These are phyloP conservation scores for Diploscapter pachys DNA, from an alignment of 1,140 invertebrate species.

Conservation along the genomic window DNA sequence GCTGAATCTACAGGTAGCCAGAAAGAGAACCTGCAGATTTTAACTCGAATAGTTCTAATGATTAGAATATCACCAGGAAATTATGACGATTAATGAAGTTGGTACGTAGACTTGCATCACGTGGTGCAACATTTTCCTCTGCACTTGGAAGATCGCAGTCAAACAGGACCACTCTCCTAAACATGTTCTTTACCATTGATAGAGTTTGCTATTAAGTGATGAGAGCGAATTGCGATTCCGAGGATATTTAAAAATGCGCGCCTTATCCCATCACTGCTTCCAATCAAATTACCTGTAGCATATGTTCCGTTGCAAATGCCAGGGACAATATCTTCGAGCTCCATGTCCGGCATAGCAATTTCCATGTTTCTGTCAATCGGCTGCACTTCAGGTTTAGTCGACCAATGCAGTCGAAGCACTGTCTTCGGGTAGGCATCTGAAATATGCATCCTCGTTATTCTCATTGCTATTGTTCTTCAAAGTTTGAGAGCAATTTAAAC, in stretches of 20 bases:
- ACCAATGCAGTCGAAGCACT: constrained; percentile 50
- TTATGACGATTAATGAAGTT: constrained; percentile 55
- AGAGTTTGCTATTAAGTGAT: neutral
- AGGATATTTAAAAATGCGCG: neutral
- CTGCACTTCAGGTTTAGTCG: constrained; percentile 44
- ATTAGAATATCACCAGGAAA: constrained; percentile 50
- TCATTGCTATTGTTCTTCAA: no score
- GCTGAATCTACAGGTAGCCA: constrained; percentile 60
- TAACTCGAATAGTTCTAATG: neutral
- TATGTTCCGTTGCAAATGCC: constrained; percentile 57
- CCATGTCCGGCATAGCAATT: constrained; percentile 57
- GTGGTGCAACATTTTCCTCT: constrained; percentile 56
- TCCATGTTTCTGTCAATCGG: constrained; percentile 55
- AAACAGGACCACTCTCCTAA: constrained; percentile 53
- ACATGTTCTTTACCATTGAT: neutral
- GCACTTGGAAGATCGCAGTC: constrained; percentile 52
- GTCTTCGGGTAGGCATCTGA: constrained; percentile 56
- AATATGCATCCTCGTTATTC: neutral
- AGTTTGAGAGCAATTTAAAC: no score
- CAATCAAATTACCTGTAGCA: constrained; percentile 43
- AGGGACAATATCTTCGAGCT: constrained; percentile 47
- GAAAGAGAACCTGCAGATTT: constrained; percentile 54
- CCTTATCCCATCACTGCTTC: no score
- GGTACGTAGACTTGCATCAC: constrained; percentile 58
- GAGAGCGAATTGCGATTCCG: neutral